These are phyloP conservation scores for Gibbula magus DNA, from an alignment of 2,888 invertebrate species.

Conservation along the genomic window DNA sequence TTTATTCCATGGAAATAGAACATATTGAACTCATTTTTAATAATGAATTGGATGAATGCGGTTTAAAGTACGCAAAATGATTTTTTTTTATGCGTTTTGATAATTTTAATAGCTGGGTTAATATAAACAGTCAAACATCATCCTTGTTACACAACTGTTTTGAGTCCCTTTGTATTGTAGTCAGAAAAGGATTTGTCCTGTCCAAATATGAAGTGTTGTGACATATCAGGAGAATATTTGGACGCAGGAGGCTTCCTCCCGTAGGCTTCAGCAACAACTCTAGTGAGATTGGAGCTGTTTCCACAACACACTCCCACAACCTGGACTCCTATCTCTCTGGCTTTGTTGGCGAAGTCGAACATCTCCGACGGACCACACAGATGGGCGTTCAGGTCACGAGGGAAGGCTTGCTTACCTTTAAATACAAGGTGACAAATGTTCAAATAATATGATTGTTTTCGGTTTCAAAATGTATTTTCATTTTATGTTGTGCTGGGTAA, in stretches of 20 bases:
- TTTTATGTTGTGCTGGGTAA: too few species aligned
- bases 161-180: constrained; percentile 19
- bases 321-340: constrained; percentile 48
- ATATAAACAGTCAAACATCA: too few species aligned
- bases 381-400: constrained; percentile 36
- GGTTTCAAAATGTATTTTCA: too few species aligned
- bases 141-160: neutral
- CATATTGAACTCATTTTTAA: too few species aligned
- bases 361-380: constrained; percentile 41
- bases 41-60: too few species aligned
- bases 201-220: constrained; percentile 44
- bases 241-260: constrained; percentile 49
- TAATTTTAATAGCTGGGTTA: too few species aligned
- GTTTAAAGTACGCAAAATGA: too few species aligned
- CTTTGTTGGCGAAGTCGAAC: constrained; percentile 44
- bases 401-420: neutral
- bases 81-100: too few species aligned
- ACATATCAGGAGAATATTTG: constrained; percentile 50
- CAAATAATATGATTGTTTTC: too few species aligned
- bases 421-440: too few species aligned
- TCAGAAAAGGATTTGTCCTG: constrained; percentile 20
- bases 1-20: too few species aligned
- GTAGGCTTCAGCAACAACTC: constrained; percentile 47
- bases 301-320: constrained; percentile 60
- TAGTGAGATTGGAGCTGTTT: constrained; percentile 43